A percentile compares a stretch with the other conserved stretches of the same genome.
These are phyloP conservation scores for Thymelicus lineola DNA, from an alignment of 2,888 invertebrate species.

Conservation along the genomic window DNA sequence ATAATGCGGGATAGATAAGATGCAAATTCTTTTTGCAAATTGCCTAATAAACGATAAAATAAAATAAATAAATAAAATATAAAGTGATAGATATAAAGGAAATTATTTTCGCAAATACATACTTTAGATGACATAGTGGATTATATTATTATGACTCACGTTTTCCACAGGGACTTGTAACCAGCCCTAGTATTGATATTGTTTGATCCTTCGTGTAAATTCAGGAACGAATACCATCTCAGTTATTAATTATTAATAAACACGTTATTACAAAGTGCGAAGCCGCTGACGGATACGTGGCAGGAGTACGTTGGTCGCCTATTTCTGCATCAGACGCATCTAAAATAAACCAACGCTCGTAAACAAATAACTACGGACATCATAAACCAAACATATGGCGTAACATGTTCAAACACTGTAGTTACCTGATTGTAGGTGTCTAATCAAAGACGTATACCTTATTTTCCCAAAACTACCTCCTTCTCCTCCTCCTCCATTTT, in stretches of 20 bases:
- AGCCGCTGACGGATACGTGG: conserved; percentile 59
- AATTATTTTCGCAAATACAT: too few species aligned
- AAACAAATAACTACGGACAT: conserved; percentile 47
- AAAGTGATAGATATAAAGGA: too few species aligned
- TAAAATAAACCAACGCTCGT: conserved; percentile 51
- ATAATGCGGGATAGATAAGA: too few species aligned
- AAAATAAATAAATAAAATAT: too few species aligned
- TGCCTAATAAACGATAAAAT: too few species aligned
- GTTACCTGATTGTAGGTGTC: conserved; percentile 21
- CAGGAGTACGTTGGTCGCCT: conserved; percentile 54
- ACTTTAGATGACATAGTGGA: too few species aligned
- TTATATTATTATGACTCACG: too few species aligned
- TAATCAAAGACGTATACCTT: background rate
- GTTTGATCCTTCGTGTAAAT: background rate
- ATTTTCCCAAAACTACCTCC: background rate
- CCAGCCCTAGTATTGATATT: too few species aligned
- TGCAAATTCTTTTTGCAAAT: too few species aligned
- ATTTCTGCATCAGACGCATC: conserved; percentile 45
- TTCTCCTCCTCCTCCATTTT: background rate
- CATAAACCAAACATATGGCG: conserved; percentile 49
- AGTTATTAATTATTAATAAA: background rate
- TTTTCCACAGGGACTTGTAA: too few species aligned
- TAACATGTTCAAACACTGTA: conserved; percentile 44
- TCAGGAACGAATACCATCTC: background rate
- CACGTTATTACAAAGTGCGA: conserved; percentile 24